Conservation (phyloP, 2,888 invertebrate species). For the Mythimna vitellina region DNA sequence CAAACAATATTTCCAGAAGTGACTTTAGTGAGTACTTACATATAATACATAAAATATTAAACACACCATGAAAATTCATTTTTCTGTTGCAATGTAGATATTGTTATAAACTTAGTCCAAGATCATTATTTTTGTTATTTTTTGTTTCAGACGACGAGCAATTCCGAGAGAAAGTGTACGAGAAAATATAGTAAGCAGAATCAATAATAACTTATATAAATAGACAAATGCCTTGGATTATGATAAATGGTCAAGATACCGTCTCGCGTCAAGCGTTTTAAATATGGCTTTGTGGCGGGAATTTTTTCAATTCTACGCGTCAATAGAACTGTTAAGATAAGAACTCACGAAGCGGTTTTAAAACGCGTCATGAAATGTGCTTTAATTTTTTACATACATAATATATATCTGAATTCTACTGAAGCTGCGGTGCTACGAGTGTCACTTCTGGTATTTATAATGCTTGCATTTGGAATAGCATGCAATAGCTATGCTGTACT, state of each 20-base stretch:
- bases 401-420: too few relatives aligned
- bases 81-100: neutral
- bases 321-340: too few relatives aligned
- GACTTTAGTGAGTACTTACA: constrained; percentile 14
- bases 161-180: neutral
- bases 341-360: too few relatives aligned
- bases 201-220: neutral
- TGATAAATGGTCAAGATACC: neutral
- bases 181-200: constrained; percentile 23
- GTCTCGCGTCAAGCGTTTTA: too few relatives aligned
- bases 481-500: too few relatives aligned
- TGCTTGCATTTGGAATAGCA: too few relatives aligned
- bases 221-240: neutral
- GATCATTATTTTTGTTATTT: neutral
- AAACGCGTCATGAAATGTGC: too few relatives aligned
- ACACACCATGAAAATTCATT: neutral
- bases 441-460: too few relatives aligned
- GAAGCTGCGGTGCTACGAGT: too few relatives aligned
- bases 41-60: neutral
- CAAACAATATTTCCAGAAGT: neutral
- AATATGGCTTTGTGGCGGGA: too few relatives aligned
- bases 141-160: constrained; percentile 2
- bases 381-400: too few relatives aligned
- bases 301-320: too few relatives aligned
- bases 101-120: neutral